These are phyloP conservation scores for Nomada goodeniana DNA, from an alignment of 2,888 invertebrate species.

Conservation along the genomic window DNA sequence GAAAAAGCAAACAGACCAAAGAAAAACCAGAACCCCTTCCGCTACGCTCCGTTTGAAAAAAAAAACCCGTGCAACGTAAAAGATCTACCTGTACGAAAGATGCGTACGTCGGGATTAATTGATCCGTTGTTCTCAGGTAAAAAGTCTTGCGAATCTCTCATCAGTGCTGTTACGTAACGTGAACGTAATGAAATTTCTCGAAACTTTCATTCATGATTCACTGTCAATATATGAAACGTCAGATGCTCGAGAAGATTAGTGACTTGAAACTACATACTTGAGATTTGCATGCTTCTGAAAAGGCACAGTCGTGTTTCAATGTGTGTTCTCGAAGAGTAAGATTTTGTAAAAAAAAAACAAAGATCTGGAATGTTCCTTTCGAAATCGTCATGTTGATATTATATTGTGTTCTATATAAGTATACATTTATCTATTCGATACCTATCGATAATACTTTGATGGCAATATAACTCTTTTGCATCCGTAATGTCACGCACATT, in stretches of 20 bases:
- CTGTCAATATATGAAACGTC: conserved; percentile 25
- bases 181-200: conserved; percentile 25
- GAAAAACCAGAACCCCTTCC: background rate
- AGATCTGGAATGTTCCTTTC: conserved; percentile 14
- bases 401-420: conserved; percentile 31
- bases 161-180: conserved; percentile 32
- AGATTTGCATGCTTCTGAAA: conserved; percentile 57
- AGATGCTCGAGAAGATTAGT: conserved; percentile 38
- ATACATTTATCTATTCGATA: conserved; percentile 1
- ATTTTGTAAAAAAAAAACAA: background rate
- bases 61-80: conserved; percentile 51
- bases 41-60: conserved; percentile 15
- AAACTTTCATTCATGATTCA: conserved; percentile 9
- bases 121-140: conserved; percentile 69
- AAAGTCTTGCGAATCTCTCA: conserved; percentile 50
- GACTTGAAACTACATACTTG: conserved; percentile 33
- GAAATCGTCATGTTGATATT: conserved; percentile 21
- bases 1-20: conserved; percentile 25
- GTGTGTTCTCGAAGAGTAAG: conserved; percentile 22
- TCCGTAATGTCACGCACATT: conserved; percentile 60
- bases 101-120: conserved; percentile 61
- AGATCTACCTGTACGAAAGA: conserved; percentile 56
- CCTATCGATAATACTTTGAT: conserved; percentile 34
- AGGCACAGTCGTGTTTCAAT: conserved; percentile 44
- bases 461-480: conserved; percentile 53